These are phyloP conservation scores for Theretra japonica DNA, from an alignment of 2,888 invertebrate genomes.

Conservation along the genomic window DNA sequence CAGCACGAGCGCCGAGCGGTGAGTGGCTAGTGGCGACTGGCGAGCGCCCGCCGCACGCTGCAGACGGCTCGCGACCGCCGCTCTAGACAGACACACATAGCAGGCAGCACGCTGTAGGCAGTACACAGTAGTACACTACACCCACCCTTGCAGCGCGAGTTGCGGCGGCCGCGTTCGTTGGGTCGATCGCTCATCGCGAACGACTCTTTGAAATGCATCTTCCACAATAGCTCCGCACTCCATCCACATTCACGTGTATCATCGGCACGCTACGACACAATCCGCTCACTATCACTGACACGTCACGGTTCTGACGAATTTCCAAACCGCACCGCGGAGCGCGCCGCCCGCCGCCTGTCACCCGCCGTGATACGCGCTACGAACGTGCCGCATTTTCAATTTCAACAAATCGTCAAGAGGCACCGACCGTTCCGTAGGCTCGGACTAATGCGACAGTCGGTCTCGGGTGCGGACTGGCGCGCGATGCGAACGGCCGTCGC, in stretches of 20 bases:
- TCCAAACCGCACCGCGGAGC: constrained; percentile 47
- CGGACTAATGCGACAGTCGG: constrained; percentile 79
- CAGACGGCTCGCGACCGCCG: constrained; percentile 40
- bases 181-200: constrained; percentile 85
- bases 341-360: constrained; percentile 50
- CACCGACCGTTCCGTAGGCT: constrained; percentile 72
- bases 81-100: constrained; percentile 40
- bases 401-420: constrained; percentile 65
- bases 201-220: constrained; percentile 85
- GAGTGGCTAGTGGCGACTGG: constrained; percentile 35
- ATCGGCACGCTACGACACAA: constrained; percentile 78
- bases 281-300: constrained; percentile 73
- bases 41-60: constrained; percentile 14
- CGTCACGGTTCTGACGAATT: constrained; percentile 63
- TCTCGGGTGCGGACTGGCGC: constrained; percentile 81
- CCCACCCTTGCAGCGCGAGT: constrained; percentile 83
- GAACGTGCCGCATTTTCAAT: constrained; percentile 76
- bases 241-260: constrained; percentile 82
- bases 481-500: constrained; percentile 82
- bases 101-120: constrained; percentile 60
- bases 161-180: constrained; percentile 83
- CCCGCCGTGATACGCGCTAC: constrained; percentile 63
- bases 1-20: constrained; percentile 37
- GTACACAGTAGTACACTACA: constrained; percentile 54
- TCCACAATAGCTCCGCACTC: constrained; percentile 77